Evolutionary conservation across 2,113 vertebrate genomes (phyloP), one percentile per base, ranked within the genome.

Genomic region (Pteruthius melanotis): DNA sequence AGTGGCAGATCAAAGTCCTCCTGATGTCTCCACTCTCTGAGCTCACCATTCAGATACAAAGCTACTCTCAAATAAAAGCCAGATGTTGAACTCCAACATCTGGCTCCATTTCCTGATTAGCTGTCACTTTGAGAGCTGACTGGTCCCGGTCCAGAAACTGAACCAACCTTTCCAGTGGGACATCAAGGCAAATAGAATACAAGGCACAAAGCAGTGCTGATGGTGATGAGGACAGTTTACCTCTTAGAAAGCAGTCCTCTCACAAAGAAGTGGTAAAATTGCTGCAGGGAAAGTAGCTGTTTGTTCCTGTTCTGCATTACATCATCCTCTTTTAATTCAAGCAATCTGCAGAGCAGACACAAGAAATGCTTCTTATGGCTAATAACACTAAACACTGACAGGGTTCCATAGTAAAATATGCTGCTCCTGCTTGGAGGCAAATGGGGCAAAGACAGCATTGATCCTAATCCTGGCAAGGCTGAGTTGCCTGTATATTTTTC

Each of bases 51-150:
- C 91, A 96, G 86, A 97, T 69, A 74, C 96, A 97, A 80, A 86
- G 45, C 69, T 92, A 81, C 76, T 83, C 35, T 47, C 86, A 97
- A 97, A 98, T 97, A 78, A 54, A 95, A 97, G 91, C 97, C 98
- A 98, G 97, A 98, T 96, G 98, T 97, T 94, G 80, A 89, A 54
- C 53, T n/a, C n/a, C n/a, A n/a, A n/a, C n/a, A n/a, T n/a, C n/a
- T 7, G 11, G 40, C 76, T 97, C 75, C 35, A 53, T 78, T 97
- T 96, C 72, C 94, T 95, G 80, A 88, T 93, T 93, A 94, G 74
- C 72, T 91, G 76, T 90, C 72, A 66, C 72, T 96, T 84, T 78
- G 77, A 87, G 82, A 79, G 45, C 50, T 12, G 9, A 44, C n/a
- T 11, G 86, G 74, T 89, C 54, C 54, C 0, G 0, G 31, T 94